phyloP scores from a whole-genome alignment of 2,888 invertebrate species.

The Agrochola circellaris region DNA sequence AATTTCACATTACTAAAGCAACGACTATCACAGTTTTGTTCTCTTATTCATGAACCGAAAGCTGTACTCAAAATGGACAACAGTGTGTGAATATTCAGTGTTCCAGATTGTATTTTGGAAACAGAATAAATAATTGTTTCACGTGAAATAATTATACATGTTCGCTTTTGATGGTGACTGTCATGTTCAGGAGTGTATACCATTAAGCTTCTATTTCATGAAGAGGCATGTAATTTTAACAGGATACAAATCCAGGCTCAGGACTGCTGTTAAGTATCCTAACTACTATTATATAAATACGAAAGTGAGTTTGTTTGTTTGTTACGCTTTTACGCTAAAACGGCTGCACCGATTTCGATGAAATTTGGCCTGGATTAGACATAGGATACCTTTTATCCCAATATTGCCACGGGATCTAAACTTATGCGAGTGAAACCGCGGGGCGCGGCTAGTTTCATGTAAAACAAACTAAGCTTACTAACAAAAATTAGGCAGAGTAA shows the following conservation, averaged over 20 bases:
- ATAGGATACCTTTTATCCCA: too few relatives aligned
- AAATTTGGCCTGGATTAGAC: too few relatives aligned
- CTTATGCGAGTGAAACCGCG: too few relatives aligned
- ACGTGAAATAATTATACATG: conserved; percentile 17
- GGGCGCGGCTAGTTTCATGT: neutral
- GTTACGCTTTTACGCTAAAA: too few relatives aligned
- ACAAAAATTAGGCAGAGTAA: too few relatives aligned
- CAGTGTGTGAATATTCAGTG: conserved; percentile 23
- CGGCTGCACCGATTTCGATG: too few relatives aligned
- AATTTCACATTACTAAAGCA: conserved; percentile 44
- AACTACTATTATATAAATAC: too few relatives aligned
- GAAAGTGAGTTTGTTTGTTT: too few relatives aligned
- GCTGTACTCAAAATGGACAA: conserved; percentile 19
- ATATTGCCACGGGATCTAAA: too few relatives aligned
- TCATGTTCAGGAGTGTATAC: neutral
- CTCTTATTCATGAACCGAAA: conserved; percentile 39
- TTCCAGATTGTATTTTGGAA: conserved; percentile 20
- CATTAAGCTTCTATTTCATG: neutral
- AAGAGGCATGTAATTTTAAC: neutral
- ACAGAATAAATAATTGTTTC: conserved; percentile 32
- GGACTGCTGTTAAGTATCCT: neutral
- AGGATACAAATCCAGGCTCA: neutral
- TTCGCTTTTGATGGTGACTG: neutral
- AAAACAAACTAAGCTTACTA: too few relatives aligned
- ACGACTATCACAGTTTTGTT: conserved; percentile 37